phyloP scores from a whole-genome alignment of 2,113 vertebrate genomes.

The Caretta caretta region DNA sequence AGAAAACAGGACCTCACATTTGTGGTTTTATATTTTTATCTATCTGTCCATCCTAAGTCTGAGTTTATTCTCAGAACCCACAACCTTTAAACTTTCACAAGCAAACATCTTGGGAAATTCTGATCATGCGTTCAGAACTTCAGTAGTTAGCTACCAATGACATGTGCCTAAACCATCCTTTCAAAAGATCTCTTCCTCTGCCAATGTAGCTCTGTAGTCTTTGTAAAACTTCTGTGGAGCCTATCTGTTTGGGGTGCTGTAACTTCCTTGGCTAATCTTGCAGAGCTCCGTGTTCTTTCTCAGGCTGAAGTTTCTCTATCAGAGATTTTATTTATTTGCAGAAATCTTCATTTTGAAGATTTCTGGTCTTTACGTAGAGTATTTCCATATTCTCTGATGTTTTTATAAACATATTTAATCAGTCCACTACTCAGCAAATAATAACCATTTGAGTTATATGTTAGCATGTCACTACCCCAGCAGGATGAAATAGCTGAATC shows the following conservation, averaged over 20 bases:
- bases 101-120: neutral
- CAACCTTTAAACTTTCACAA: neutral
- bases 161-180: constrained; percentile 4
- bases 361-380: neutral
- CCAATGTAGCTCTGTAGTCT: constrained; percentile 11
- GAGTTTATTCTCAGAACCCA: too few species aligned
- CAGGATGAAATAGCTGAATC: neutral
- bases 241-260: constrained; percentile 23
- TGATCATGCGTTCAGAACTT: neutral
- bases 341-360: neutral
- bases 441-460: neutral
- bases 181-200: neutral
- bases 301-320: neutral
- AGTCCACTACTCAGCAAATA: neutral
- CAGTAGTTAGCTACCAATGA: constrained; percentile 43
- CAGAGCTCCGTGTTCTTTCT: constrained; percentile 10
- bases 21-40: too few species aligned
- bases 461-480: neutral
- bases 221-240: constrained; percentile 27
- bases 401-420: neutral
- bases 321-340: neutral
- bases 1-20: too few species aligned
- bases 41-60: too few species aligned
- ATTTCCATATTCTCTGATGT: neutral
- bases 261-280: constrained; percentile 33